These are phyloP conservation scores for Cyphomyrmex costatus DNA, from an alignment of 1,140 invertebrate genomes.

Conservation along the genomic window DNA sequence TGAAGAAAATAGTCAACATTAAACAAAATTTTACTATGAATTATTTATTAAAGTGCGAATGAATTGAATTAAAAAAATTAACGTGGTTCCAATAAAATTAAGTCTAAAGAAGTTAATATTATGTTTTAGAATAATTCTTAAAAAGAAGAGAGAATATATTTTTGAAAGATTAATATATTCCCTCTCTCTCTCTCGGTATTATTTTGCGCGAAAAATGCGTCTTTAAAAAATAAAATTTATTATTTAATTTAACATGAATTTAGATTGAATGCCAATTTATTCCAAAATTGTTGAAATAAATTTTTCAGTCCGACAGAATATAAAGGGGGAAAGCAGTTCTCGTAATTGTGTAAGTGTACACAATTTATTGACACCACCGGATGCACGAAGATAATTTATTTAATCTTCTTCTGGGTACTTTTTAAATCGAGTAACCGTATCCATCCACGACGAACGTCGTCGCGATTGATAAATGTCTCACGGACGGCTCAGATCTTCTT, in stretches of 20 bases:
- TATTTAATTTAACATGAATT: background rate
- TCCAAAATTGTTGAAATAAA: slow-evolving; percentile 15
- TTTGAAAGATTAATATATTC: background rate
- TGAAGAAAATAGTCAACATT: too few relatives aligned
- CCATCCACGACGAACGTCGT: slow-evolving; percentile 5
- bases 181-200: too few relatives aligned
- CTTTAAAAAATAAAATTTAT: slow-evolving; percentile 1
- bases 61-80: too few relatives aligned
- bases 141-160: background rate
- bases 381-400: slow-evolving; percentile 17
- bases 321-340: background rate
- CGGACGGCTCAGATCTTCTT: slow-evolving; percentile 16
- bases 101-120: background rate
- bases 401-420: background rate
- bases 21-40: too few relatives aligned
- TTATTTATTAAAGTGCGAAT: too few relatives aligned
- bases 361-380: background rate
- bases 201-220: background rate
- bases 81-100: too few relatives aligned
- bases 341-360: background rate
- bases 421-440: slow-evolving; percentile 36
- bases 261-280: background rate
- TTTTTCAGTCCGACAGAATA: background rate
- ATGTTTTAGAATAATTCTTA: background rate
- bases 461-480: slow-evolving; percentile 38